Conservation (phyloP, 2,888 invertebrate genomes). For the Hypolimnas misippus region DNA sequence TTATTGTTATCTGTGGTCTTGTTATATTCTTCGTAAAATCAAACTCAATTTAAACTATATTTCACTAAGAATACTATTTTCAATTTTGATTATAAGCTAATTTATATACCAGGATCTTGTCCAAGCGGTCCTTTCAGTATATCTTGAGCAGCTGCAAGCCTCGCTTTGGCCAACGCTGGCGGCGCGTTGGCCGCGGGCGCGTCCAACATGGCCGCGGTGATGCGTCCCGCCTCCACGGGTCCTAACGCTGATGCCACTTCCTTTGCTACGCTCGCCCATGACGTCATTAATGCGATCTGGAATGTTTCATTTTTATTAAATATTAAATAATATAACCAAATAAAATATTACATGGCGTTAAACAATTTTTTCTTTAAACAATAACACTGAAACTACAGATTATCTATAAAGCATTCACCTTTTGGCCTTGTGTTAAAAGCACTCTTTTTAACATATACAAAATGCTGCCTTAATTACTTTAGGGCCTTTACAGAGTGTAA, state of each 20-base stretch:
- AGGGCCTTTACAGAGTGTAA: too few relatives aligned
- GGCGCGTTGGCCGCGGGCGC: conserved; percentile 87
- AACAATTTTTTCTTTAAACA: too few relatives aligned
- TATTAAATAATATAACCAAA: conserved; percentile 19
- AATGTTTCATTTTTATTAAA: too few relatives aligned
- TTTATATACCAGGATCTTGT: conserved; percentile 67
- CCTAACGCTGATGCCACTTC: conserved; percentile 90
- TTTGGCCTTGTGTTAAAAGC: too few relatives aligned
- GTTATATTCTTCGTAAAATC: too few relatives aligned
- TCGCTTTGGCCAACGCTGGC: conserved; percentile 86
- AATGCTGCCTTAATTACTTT: too few relatives aligned
- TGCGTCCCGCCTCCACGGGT: conserved; percentile 90
- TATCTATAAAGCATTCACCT: too few relatives aligned
- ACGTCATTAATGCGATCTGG: conserved; percentile 91
- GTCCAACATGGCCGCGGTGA: conserved; percentile 90
- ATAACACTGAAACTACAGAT: too few relatives aligned
- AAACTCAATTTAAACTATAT: too few relatives aligned
- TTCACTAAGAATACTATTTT: background rate
- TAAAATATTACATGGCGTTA: too few relatives aligned
- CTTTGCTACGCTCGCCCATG: conserved; percentile 92
- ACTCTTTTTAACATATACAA: too few relatives aligned
- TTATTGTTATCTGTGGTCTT: too few relatives aligned
- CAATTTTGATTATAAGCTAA: background rate
- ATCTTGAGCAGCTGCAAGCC: conserved; percentile 92
- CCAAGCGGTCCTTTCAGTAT: conserved; percentile 79